phyloP scores from a whole-genome alignment of 2,113 vertebrate genomes.

The Thymallus thymallus region DNA sequence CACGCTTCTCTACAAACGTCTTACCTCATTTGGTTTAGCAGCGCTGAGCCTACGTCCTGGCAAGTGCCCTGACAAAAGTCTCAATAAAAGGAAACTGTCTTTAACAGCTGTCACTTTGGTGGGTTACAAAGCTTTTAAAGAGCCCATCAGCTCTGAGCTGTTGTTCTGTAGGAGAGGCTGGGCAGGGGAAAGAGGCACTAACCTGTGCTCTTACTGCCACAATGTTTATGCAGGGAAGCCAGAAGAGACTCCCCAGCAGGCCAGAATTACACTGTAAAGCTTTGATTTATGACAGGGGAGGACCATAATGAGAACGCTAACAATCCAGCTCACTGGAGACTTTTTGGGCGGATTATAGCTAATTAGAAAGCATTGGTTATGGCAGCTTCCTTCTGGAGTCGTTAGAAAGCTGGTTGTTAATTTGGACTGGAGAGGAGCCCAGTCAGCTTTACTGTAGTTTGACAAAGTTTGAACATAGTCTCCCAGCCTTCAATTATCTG shows the following conservation, averaged over 20 bases:
- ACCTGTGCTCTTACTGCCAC: conserved; percentile 45
- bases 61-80: conserved; percentile 54
- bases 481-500: too few species aligned
- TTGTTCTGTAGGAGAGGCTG: conserved; percentile 23
- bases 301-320: conserved; percentile 71
- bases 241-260: conserved; percentile 60
- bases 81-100: conserved; percentile 66
- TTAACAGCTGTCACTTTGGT: conserved; percentile 68
- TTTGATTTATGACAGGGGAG: conserved; percentile 72
- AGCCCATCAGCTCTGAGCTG: conserved; percentile 58
- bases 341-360: conserved; percentile 69
- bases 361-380: conserved; percentile 75
- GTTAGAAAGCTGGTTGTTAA: conserved; percentile 61
- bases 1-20: conserved; percentile 39
- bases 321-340: conserved; percentile 71
- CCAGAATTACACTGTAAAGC: conserved; percentile 63
- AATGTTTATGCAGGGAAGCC: conserved; percentile 62
- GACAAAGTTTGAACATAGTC: too few species aligned
- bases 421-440: conserved; percentile 57
- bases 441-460: conserved; percentile 20
- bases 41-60: conserved; percentile 58
- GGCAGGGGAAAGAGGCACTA: conserved; percentile 11
- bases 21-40: conserved; percentile 57
- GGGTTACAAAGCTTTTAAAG: conserved; percentile 60
- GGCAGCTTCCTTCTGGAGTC: conserved; percentile 67